phyloP scores from a whole-genome alignment of 53 echinoderm and acorn worm species.

The Temnopleurus reevesii region DNA sequence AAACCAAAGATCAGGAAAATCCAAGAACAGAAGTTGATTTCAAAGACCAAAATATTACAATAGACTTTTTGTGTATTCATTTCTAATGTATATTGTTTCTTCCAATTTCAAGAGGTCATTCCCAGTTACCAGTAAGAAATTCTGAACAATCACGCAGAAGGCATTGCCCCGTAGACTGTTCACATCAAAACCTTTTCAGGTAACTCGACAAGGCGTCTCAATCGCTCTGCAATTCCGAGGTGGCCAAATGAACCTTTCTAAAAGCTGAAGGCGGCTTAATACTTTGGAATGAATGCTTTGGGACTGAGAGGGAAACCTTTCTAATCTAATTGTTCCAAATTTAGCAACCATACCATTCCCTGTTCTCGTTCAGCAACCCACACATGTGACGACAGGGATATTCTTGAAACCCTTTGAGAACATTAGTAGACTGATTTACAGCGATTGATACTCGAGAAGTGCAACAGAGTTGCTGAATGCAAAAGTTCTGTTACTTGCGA shows the following conservation, averaged over 20 bases:
- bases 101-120: no score
- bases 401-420: background rate
- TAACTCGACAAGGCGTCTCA: background rate
- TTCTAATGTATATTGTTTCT: no score
- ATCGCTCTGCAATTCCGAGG: background rate
- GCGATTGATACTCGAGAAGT: no score
- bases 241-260: background rate
- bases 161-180: no score
- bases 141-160: no score
- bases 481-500: no score
- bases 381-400: background rate
- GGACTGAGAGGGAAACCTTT: background rate
- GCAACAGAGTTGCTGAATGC: no score
- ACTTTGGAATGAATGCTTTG: background rate
- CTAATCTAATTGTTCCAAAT: slow-evolving; percentile 16
- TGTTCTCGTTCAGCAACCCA: background rate
- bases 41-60: no score
- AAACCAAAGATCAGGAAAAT: no score
- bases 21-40: no score
- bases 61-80: no score
- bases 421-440: background rate
- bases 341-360: background rate
- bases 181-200: background rate
- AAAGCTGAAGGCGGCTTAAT: background rate
- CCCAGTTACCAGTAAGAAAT: no score